These are phyloP conservation scores for Drosophila navojoa DNA, from an alignment of 1,140 invertebrate genomes.

Conservation along the genomic window DNA sequence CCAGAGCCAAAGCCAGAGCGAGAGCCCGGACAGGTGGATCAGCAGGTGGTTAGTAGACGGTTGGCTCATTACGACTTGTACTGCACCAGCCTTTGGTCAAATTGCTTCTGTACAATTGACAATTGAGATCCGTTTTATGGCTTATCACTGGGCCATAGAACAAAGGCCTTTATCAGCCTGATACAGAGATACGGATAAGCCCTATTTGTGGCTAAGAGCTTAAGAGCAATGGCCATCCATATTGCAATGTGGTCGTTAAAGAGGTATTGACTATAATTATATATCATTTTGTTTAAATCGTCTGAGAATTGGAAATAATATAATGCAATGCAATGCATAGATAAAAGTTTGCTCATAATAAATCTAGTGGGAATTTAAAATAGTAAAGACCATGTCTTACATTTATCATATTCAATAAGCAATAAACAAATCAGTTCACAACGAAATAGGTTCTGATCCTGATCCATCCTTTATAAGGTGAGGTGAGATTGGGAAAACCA, in stretches of 20 bases:
- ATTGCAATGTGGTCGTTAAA: neutral
- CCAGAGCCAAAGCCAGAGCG: conserved; percentile 11
- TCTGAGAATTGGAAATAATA: too few relatives aligned
- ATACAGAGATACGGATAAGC: conserved; percentile 65
- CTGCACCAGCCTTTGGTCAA: neutral
- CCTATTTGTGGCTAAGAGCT: neutral
- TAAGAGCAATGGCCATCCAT: neutral
- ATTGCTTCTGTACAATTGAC: conserved; percentile 21
- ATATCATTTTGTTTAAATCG: neutral
- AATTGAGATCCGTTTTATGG: conserved; percentile 49
- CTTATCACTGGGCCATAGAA: conserved; percentile 54
- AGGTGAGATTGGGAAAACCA: too few relatives aligned
- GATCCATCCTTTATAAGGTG: too few relatives aligned
- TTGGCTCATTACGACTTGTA: conserved; percentile 32
- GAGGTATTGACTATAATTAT: neutral
- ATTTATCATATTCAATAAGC: too few relatives aligned
- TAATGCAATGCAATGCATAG: too few relatives aligned
- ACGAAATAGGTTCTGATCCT: too few relatives aligned
- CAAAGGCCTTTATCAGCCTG: conserved; percentile 48
- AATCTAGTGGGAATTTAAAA: too few relatives aligned
- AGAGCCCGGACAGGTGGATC: neutral
- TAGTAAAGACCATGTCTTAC: too few relatives aligned
- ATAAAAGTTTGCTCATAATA: too few relatives aligned
- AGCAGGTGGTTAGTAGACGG: neutral
- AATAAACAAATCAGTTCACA: too few relatives aligned